Evolutionary conservation across 1,140 invertebrate genomes (phyloP).

Genomic region (Trialeurodes vaporariorum): DNA sequence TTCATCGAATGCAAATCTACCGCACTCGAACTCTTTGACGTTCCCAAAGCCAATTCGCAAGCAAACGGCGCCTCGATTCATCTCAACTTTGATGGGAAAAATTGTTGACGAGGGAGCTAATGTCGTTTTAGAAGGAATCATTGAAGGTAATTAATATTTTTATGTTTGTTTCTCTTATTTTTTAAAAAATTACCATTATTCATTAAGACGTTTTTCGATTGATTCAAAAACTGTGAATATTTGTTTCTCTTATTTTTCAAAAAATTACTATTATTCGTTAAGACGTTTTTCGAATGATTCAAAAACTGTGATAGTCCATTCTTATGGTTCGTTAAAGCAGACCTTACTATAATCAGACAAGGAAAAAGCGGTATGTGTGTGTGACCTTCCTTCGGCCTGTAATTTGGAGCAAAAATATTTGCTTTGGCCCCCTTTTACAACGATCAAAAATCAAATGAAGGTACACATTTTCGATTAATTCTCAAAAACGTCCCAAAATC

Average conservation of each 20-base stretch:
- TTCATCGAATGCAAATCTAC: neutral
- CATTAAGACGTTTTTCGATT: no score
- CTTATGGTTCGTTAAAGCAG: no score
- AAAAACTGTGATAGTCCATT: no score
- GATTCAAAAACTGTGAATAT: neutral
- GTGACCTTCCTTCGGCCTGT: no score
- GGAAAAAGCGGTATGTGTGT: no score
- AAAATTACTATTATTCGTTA: neutral
- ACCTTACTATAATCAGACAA: no score
- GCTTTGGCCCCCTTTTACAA: no score
- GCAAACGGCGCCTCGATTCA: slow-evolving; percentile 50
- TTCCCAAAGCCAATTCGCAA: slow-evolving; percentile 43
- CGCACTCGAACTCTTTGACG: slow-evolving; percentile 30
- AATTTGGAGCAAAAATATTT: no score
- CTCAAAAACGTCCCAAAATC: no score
- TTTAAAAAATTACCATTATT: neutral
- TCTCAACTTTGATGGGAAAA: slow-evolving; percentile 53
- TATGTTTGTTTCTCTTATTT: neutral
- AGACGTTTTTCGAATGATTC: no score
- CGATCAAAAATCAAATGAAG: no score
- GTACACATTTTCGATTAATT: no score
- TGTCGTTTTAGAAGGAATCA: slow-evolving; percentile 55
- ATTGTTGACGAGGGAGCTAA: slow-evolving; percentile 62
- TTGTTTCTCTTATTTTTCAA: neutral
- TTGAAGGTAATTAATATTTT: slow-evolving; percentile 46